phyloP scores from a whole-genome alignment of 2,113 vertebrate species.

The Python bivittatus region DNA sequence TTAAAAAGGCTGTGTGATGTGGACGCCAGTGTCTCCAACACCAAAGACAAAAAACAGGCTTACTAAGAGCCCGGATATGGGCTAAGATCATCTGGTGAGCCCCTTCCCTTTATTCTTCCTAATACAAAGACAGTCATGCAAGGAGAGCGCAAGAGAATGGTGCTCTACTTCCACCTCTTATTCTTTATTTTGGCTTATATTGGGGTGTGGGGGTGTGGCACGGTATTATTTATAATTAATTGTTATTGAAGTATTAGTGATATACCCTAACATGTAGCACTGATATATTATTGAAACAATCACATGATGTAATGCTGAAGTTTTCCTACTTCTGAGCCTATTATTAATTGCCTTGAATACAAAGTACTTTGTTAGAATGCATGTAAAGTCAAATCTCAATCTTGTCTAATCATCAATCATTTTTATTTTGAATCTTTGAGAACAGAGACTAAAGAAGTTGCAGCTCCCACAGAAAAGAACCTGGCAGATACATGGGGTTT shows the following conservation, averaged over 20 bases:
- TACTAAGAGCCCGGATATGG: background rate
- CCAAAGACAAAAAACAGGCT: background rate
- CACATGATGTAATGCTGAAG: background rate
- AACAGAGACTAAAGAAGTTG: background rate
- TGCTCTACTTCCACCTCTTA: too few species aligned
- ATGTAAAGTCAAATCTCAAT: background rate
- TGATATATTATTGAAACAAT: background rate
- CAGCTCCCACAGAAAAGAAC: too few species aligned
- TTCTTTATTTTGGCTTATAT: background rate
- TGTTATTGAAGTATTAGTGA: background rate
- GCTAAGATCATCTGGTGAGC: background rate
- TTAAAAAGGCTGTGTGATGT: background rate
- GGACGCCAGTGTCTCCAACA: background rate
- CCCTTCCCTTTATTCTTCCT: background rate
- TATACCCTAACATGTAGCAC: background rate
- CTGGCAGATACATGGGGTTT: background rate
- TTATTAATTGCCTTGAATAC: background rate
- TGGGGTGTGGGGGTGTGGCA: background rate
- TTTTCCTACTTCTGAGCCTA: background rate
- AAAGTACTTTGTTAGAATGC: background rate
- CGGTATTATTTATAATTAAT: background rate
- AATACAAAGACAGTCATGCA: background rate
- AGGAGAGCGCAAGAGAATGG: background rate
- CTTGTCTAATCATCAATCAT: background rate
- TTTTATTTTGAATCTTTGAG: background rate